Evolutionary conservation across 2,888 invertebrate species (phyloP), one percentile per base, ranked within the genome.

Genomic region (Idaea straminata): DNA sequence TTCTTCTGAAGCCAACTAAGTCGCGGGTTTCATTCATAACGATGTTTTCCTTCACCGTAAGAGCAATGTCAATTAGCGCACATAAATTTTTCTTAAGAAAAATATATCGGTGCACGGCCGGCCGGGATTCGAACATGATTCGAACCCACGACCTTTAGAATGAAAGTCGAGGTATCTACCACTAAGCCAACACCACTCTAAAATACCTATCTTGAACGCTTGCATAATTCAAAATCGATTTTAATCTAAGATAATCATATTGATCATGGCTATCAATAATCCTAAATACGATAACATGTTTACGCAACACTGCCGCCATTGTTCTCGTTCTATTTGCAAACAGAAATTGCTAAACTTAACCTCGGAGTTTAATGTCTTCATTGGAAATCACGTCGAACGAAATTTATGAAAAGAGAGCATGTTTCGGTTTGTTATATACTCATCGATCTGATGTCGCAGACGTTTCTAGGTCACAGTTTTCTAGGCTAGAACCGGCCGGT

Each of bases 381-480:
- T 77, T 74, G 72, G 64, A 70, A 74, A 73, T 75, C 72, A 70
- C 72, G 70, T 72, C 59, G 68, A 69, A 71, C 67, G 66, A 72
- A 70, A 72, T 73, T 72, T 79, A 73, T 76, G 78, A 77, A 74
- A 74, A 71, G 67, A 68, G 70, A 75, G 72, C 80, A 79, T 77
- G 76, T 78, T 74, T 75, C 70, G 61, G 67, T 72, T 70, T 70
- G 71, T 70, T 73, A 70, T 75, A 74, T 75, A 68, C 69, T 68
- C 74, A 82, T 82, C 78, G 80, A 85, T 88, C 86, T 84, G 80
- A 81, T 80, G 79, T 68, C 75, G 73, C 73, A 67, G 82, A 82
- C 81, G 77, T 85, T 87, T 89, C 83, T 88, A 87, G 89, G 88
- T 86, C 87, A 76, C 77, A 69, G 81, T 83, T 82, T 81, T 79